These are phyloP conservation scores for Brachynemurus nebulosus DNA, from an alignment of 2,888 invertebrate genomes.

Conservation along the genomic window DNA sequence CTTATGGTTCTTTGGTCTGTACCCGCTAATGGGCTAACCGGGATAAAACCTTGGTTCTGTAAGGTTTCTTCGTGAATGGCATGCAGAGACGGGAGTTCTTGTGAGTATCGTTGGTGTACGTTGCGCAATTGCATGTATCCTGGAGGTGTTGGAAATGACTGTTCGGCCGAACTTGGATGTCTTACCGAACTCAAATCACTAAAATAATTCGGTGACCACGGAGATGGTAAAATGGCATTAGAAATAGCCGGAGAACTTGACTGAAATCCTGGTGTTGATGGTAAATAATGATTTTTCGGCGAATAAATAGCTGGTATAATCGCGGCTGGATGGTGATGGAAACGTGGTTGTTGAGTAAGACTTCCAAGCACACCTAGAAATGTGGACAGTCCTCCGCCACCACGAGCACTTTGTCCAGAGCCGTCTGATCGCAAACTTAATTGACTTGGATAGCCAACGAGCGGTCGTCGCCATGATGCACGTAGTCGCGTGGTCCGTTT, in stretches of 20 bases:
- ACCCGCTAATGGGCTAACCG: slow-evolving; percentile 44
- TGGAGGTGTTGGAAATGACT: slow-evolving; percentile 64
- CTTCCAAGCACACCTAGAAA: slow-evolving; percentile 22
- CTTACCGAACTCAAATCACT: slow-evolving; percentile 80
- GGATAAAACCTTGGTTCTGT: slow-evolving; percentile 40
- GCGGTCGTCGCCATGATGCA: slow-evolving; percentile 48
- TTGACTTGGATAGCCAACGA: slow-evolving; percentile 51
- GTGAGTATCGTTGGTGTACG: slow-evolving; percentile 53
- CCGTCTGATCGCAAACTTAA: slow-evolving; percentile 52
- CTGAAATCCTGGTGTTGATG: slow-evolving; percentile 41
- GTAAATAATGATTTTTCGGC: slow-evolving; percentile 26
- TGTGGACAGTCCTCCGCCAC: slow-evolving; percentile 20
- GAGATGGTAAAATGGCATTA: slow-evolving; percentile 43
- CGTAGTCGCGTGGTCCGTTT: slow-evolving; percentile 43
- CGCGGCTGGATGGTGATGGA: slow-evolving; percentile 17
- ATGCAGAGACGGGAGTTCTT: slow-evolving; percentile 54
- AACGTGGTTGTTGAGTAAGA: slow-evolving; percentile 14
- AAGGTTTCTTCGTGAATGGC: slow-evolving; percentile 59
- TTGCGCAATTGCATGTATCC: slow-evolving; percentile 49
- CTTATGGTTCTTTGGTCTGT: slow-evolving; percentile 36
- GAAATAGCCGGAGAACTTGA: slow-evolving; percentile 52
- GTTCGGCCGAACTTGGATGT: slow-evolving; percentile 63
- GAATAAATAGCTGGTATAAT: slow-evolving; percentile 19
- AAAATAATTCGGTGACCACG: slow-evolving; percentile 63
- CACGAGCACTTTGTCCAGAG: slow-evolving; percentile 40